Conservation (phyloP, 2,113 vertebrate genomes). For the Candoia aspera region DNA sequence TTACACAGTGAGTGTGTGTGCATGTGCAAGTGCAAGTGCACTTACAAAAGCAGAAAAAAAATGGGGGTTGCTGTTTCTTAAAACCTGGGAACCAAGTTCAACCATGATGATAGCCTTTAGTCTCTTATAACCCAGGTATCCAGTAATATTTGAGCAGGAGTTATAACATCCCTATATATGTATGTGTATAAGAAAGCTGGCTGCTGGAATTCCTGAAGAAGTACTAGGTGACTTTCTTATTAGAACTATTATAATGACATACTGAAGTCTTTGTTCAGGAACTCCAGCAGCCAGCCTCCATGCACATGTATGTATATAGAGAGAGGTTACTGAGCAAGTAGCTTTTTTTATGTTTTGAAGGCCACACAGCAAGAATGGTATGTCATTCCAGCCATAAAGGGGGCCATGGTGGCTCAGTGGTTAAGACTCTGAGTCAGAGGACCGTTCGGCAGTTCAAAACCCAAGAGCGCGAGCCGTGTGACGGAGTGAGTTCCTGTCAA, state of each 20-base stretch:
- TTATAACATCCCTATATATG: background rate
- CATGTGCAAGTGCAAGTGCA: background rate
- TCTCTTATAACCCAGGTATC: background rate
- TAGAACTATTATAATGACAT: background rate
- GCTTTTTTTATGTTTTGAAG: no score
- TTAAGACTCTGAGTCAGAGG: no score
- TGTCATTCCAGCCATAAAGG: background rate
- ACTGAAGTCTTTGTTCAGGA: background rate
- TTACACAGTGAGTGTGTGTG: slow-evolving; percentile 83
- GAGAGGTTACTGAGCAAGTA: background rate
- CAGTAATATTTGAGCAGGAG: background rate
- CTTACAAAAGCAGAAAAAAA: background rate
- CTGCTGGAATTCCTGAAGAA: background rate
- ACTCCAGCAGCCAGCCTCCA: background rate
- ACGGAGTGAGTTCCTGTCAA: no score
- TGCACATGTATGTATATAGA: background rate
- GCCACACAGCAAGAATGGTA: background rate
- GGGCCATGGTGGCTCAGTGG: no score
- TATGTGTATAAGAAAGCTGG: background rate
- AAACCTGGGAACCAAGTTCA: background rate
- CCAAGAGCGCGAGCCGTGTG: no score
- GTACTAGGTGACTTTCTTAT: background rate
- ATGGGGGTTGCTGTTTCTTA: background rate
- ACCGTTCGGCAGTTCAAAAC: no score
- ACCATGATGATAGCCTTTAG: background rate